phyloP scores from a whole-genome alignment of 2,113 vertebrate species.

The Cephalopterus ornatus region DNA sequence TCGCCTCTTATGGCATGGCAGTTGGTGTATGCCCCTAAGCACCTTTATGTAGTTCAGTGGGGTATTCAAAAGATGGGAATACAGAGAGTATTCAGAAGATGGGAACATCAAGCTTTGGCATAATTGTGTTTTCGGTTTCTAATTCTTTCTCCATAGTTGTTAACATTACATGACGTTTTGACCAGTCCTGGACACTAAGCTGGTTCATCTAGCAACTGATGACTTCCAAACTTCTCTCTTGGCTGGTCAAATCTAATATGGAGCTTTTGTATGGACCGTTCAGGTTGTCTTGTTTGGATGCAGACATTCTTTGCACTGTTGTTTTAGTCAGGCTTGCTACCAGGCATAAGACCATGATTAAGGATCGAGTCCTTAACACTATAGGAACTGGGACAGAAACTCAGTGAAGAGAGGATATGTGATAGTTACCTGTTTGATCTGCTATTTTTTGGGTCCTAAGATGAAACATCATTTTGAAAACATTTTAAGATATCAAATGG shows the following conservation, averaged over 20 bases:
- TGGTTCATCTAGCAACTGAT: neutral
- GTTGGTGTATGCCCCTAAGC: neutral
- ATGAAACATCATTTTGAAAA: neutral
- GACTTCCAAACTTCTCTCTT: neutral
- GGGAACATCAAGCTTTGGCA: neutral
- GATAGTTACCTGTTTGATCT: neutral
- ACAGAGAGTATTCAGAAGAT: neutral
- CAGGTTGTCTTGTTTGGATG: neutral
- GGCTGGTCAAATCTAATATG: neutral
- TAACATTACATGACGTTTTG: neutral
- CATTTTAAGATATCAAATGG: neutral
- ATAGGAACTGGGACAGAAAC: neutral
- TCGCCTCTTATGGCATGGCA: neutral
- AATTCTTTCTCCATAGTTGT: neutral
- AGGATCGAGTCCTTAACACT: fast-evolving
- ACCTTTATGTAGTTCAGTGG: neutral
- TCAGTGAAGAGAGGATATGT: neutral
- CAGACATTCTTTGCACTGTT: neutral
- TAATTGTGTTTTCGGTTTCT: neutral
- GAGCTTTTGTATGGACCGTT: neutral
- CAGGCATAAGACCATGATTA: neutral
- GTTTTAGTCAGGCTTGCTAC: neutral
- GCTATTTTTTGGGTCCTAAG: neutral
- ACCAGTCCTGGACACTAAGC: neutral
- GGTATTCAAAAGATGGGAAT: neutral